A percentile compares a stretch with the other conserved stretches of the same genome.
Evolutionary conservation across 2,113 vertebrate species (phyloP).

Genomic region (Hemicordylus capensis): DNA sequence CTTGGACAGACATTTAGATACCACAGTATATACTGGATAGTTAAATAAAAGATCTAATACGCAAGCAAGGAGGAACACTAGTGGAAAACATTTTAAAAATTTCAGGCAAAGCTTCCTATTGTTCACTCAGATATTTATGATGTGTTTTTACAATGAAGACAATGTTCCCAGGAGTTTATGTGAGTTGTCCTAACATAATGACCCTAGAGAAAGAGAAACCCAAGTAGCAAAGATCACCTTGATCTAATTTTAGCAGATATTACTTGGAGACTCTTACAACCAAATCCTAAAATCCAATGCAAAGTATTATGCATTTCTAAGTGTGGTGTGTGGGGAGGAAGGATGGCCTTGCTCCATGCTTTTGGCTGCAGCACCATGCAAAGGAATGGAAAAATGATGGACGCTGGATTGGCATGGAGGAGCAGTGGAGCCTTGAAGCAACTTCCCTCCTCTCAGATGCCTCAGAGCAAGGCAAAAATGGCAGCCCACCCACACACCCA

Average conservation of each 20-base stretch:
- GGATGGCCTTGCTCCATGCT: too few species aligned
- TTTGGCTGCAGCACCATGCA: too few species aligned
- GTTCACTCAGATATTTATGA: constrained; percentile 58
- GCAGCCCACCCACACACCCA: too few species aligned
- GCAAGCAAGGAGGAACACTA: constrained; percentile 57
- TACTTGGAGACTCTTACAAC: background rate
- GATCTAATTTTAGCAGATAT: background rate
- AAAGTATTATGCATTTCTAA: too few species aligned
- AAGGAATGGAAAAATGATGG: too few species aligned
- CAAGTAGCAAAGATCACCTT: constrained; percentile 23
- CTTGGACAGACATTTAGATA: constrained; percentile 46
- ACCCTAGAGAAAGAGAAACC: constrained; percentile 39
- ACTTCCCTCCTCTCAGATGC: too few species aligned
- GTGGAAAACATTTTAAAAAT: constrained; percentile 72
- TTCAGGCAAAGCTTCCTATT: constrained; percentile 62
- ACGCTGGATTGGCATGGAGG: too few species aligned
- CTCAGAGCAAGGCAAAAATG: too few species aligned
- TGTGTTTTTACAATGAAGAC: constrained; percentile 56
- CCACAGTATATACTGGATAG: constrained; percentile 38
- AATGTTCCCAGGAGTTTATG: constrained; percentile 57
- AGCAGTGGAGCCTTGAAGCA: too few species aligned
- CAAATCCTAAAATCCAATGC: background rate
- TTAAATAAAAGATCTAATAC: constrained; percentile 21
- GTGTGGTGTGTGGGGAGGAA: too few species aligned
- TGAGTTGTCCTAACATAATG: constrained; percentile 22